Conservation (phyloP, 2,113 vertebrate species). For the Strix aluco region DNA sequence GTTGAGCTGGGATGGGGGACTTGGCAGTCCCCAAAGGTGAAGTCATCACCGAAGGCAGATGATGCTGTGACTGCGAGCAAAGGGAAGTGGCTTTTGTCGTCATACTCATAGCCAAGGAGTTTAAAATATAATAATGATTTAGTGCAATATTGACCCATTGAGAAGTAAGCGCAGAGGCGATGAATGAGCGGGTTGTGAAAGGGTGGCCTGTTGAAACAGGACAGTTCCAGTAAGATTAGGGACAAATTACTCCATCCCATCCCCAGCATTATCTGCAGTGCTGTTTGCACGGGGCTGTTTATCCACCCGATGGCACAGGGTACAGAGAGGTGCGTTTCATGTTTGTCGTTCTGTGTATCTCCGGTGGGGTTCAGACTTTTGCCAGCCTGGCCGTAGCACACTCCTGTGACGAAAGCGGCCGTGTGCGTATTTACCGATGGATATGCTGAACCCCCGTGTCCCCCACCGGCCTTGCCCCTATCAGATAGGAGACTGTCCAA, state of each 20-base stretch:
- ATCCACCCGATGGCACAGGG: background rate
- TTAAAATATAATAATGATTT: background rate
- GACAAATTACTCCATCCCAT: background rate
- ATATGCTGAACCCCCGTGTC: background rate
- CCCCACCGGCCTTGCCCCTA: background rate
- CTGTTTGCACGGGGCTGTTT: slow-evolving; percentile 41
- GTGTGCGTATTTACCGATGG: background rate
- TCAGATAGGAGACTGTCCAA: background rate
- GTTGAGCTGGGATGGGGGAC: background rate
- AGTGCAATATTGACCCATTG: background rate
- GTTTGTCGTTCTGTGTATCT: background rate
- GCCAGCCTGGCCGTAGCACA: background rate
- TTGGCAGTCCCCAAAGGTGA: background rate
- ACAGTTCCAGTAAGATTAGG: background rate
- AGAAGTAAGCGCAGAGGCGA: background rate
- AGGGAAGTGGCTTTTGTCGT: background rate
- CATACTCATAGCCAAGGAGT: background rate
- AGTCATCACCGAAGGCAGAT: background rate
- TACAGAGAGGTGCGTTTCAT: background rate
- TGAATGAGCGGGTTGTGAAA: background rate
- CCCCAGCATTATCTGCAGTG: background rate
- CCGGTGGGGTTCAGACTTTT: background rate
- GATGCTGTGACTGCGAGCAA: background rate
- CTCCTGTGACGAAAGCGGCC: background rate
- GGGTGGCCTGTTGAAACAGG: background rate